phyloP scores from a whole-genome alignment of 2,797 vertebrate genomes.

The Melanotaenia pygmaea region DNA sequence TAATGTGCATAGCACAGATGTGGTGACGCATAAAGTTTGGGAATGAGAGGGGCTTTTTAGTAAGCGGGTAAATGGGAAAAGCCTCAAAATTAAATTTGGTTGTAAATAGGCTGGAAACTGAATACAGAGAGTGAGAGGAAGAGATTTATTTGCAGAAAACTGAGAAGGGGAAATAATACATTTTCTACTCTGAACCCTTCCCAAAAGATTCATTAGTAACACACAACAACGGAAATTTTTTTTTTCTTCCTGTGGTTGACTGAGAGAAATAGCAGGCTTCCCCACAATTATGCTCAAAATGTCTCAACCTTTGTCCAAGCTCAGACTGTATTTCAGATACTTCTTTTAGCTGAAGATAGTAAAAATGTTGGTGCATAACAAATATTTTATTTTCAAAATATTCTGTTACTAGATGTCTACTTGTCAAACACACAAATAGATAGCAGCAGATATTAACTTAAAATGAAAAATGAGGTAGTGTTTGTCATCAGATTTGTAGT shows the following conservation, averaged over 20 bases:
- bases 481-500: neutral
- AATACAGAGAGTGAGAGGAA: constrained; percentile 32
- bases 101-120: constrained; percentile 35
- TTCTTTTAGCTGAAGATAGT: neutral
- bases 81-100: constrained; percentile 32
- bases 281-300: constrained; percentile 5
- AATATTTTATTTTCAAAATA: neutral
- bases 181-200: constrained; percentile 11
- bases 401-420: too few relatives aligned
- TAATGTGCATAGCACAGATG: neutral
- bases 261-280: neutral
- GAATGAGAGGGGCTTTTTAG: constrained; percentile 46
- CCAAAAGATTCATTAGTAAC: constrained; percentile 22
- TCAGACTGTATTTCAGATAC: constrained; percentile 10
- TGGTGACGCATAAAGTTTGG: constrained; percentile 17
- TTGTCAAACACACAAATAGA: too few relatives aligned
- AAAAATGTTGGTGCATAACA: neutral
- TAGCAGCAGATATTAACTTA: neutral
- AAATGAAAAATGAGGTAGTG: neutral
- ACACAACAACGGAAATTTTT: constrained; percentile 1
- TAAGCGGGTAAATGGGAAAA: constrained; percentile 28
- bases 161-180: constrained; percentile 15
- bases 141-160: constrained; percentile 18
- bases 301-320: constrained; percentile 11
- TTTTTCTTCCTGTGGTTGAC: neutral